Conservation (phyloP, 2,113 vertebrate species). For the Laterallus jamaicensis region DNA sequence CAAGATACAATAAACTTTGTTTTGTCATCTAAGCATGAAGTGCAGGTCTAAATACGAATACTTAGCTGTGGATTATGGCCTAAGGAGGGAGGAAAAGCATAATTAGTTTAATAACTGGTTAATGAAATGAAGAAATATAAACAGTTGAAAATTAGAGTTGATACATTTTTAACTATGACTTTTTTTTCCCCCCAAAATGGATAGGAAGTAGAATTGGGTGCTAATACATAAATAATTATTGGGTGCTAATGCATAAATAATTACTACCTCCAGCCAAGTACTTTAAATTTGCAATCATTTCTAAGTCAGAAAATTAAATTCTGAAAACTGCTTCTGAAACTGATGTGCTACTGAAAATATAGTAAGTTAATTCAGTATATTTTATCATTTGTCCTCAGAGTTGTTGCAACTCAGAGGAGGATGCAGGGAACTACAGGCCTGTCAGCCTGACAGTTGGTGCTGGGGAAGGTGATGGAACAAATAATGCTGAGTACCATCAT, state of each 20-base stretch:
- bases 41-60: not conserved
- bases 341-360: not conserved
- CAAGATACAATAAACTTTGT: not conserved
- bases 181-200: rapidly evolving
- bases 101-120: not conserved
- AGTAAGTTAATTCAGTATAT: not conserved
- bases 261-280: not conserved
- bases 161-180: not conserved
- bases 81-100: not conserved
- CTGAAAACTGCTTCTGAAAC: not conserved
- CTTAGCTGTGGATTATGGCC: not conserved
- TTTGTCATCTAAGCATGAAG: not conserved
- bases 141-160: not conserved
- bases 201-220: not conserved
- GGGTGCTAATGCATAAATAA: not conserved
- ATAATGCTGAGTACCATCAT: too few relatives aligned
- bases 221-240: not conserved
- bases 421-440: too few relatives aligned
- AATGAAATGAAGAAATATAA: not conserved
- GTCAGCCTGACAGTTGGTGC: too few relatives aligned
- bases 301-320: not conserved
- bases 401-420: too few relatives aligned
- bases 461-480: too few relatives aligned
- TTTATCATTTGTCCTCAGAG: not conserved
- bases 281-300: not conserved